Base-by-base conservation (phyloP, 2,797 vertebrate genomes). In the Catamblyrhynchus diadema region DNA sequence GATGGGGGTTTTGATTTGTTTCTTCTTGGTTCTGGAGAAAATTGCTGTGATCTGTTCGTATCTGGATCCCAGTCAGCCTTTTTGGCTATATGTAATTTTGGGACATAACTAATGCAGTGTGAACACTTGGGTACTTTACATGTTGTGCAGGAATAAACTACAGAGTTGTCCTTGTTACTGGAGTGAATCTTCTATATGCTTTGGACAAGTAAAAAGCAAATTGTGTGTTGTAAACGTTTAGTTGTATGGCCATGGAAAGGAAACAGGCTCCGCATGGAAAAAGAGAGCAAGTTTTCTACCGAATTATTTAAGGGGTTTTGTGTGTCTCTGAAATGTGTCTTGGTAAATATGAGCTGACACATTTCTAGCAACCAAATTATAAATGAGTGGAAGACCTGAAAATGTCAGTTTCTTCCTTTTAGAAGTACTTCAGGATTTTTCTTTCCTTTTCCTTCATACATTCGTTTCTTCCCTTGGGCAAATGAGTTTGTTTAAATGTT, bases 311-410 rank as follows among this genome's bases (percentile, higher is more conserved):
- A 81, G 39, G 37, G 11, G 28, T 6, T 90, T 70, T 90, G 22
- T 83, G 33, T 57, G 28, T 73, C 12, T 72, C 78, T 93, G 86
- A 93, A 93, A 85, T 44, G 57, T 37, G 62, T 41, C 7, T 82
- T 75, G 62, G 83, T 86, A 78, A 96, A 94, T 94, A 66, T 14
- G 41, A 96, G 35, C 50, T 92, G 95, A 93, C 86, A 35, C 5
- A 12, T 84, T 95, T 96, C 84, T 89, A 89, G 83, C 66, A 95
- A 92, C 56, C 87, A 95, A 92, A 96, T 94, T 95, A 93, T 95
- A 93, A 93, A 97, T 95, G 89, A 95, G 41, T 78, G 54, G 89
- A 83, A 96, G 95, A 94, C 96, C 95, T 90, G 72, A 94, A 97
- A 96, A 95, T 82, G 95, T 96, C 95, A 94, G 39, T 74, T 91